phyloP scores from a whole-genome alignment of 2,888 invertebrate genomes.

The Ennomos fuscantarius region DNA sequence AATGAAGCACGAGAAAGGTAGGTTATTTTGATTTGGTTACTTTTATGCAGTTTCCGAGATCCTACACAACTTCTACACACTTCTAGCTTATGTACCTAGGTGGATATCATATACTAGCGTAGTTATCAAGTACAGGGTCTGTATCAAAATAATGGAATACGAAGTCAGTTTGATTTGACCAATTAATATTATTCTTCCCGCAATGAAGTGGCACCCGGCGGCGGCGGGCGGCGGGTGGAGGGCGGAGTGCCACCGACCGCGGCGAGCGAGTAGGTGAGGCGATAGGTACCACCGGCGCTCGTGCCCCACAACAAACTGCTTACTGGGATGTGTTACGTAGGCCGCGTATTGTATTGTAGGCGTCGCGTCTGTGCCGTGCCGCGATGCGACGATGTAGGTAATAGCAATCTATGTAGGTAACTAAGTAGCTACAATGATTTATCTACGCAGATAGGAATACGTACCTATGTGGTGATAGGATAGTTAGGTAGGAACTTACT shows the following conservation, averaged over 20 bases:
- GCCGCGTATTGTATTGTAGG: constrained; percentile 27
- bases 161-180: constrained; percentile 73
- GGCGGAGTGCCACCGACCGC: constrained; percentile 73
- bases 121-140: constrained; percentile 8
- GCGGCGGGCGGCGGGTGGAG: constrained; percentile 75
- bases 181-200: constrained; percentile 67
- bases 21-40: constrained; percentile 22
- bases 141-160: constrained; percentile 19
- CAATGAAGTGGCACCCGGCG: constrained; percentile 71
- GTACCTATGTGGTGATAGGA: not conserved
- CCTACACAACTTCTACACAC: no score
- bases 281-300: constrained; percentile 57
- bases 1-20: constrained; percentile 17
- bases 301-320: constrained; percentile 84
- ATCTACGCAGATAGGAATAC: no score
- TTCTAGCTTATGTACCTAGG: no score
- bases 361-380: constrained; percentile 59
- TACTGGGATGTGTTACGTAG: constrained; percentile 83
- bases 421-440: no score
- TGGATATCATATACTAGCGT: no score
- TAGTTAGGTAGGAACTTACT: no score
- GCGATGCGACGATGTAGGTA: constrained; percentile 40
- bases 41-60: not conserved
- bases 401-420: not conserved
- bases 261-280: constrained; percentile 67